These are phyloP conservation scores for Mionectes olivaceus DNA, from an alignment of 2,797 vertebrate species.

Conservation along the genomic window DNA sequence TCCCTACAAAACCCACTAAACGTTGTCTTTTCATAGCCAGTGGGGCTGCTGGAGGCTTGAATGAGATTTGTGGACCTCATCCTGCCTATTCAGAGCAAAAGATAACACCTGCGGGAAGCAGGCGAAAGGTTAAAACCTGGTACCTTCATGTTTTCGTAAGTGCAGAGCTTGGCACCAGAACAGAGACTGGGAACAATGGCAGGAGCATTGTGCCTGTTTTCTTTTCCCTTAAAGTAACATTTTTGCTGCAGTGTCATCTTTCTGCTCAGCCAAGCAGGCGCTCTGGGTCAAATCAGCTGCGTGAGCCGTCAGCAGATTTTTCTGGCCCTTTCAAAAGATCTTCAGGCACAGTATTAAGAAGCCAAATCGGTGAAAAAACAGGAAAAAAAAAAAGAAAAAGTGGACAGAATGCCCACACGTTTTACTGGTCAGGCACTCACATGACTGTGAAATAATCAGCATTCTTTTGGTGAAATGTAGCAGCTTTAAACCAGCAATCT, in stretches of 20 bases:
- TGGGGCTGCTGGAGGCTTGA: background rate
- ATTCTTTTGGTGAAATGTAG: constrained; percentile 69
- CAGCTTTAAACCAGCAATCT: constrained; percentile 61
- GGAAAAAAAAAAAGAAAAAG: background rate
- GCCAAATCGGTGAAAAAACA: constrained; percentile 38
- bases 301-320: constrained; percentile 66
- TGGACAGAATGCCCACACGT: constrained; percentile 28
- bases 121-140: constrained; percentile 62
- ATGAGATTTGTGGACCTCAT: constrained; percentile 10
- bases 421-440: constrained; percentile 59
- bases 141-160: constrained; percentile 58
- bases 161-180: constrained; percentile 63
- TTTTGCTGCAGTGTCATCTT: constrained; percentile 75
- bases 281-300: constrained; percentile 69
- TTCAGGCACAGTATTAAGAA: constrained; percentile 49
- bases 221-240: constrained; percentile 71
- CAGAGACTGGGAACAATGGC: constrained; percentile 67
- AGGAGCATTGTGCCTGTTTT: constrained; percentile 61
- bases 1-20: background rate
- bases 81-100: constrained; percentile 51
- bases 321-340: constrained; percentile 59
- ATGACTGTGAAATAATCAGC: constrained; percentile 71
- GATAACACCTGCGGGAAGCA: constrained; percentile 64
- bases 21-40: background rate
- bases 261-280: constrained; percentile 73